Evolutionary conservation across 1,140 invertebrate genomes (phyloP).

Genomic region (Lasioglossum albipes): DNA sequence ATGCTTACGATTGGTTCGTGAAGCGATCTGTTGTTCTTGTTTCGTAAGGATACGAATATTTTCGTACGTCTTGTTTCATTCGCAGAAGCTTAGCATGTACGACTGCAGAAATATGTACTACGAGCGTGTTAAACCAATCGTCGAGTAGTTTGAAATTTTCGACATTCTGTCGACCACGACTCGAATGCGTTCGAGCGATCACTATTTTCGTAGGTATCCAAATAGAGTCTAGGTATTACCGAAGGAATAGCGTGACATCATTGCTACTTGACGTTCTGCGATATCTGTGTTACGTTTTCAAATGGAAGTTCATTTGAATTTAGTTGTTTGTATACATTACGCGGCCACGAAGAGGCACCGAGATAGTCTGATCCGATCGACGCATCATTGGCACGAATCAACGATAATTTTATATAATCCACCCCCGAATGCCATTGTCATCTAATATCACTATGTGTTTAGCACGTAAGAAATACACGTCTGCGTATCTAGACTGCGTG

Average conservation of each 20-base stretch:
- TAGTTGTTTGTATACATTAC: background rate
- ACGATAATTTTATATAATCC: conserved; percentile 13
- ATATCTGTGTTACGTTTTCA: background rate
- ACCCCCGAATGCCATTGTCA: background rate
- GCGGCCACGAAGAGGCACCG: no score
- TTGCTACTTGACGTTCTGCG: background rate
- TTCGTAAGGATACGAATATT: no score
- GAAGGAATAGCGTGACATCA: background rate
- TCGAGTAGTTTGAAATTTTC: background rate
- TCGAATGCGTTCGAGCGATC: background rate
- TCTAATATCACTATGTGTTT: conserved; percentile 45
- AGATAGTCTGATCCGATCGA: background rate
- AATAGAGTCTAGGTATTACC: background rate
- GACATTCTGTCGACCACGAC: background rate
- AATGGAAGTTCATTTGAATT: background rate
- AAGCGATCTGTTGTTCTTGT: no score
- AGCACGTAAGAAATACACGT: conserved; percentile 58
- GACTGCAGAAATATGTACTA: no score
- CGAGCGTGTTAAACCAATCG: background rate
- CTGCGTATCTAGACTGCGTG: conserved; percentile 44
- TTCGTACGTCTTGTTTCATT: no score
- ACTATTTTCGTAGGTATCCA: conserved; percentile 10
- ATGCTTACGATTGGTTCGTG: no score
- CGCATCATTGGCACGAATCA: background rate
- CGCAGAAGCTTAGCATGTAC: no score